phyloP scores from a whole-genome alignment of 2,797 vertebrate species.

The Hydrophis major region DNA sequence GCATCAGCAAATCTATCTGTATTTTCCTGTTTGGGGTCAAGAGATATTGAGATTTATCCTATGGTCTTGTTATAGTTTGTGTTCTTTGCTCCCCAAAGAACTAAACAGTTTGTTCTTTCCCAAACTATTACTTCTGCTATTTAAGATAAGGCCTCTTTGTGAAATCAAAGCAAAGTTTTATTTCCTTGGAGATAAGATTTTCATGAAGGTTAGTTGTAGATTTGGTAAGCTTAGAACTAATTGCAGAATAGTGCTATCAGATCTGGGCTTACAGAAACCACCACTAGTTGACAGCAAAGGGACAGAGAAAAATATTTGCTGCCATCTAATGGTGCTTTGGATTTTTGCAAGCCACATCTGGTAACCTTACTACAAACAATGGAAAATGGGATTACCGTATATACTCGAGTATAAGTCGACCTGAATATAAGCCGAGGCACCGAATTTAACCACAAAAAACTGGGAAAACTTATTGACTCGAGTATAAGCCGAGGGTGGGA shows the following conservation, averaged over 20 bases:
- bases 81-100: not conserved
- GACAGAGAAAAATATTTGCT: not conserved
- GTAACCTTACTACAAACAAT: not conserved
- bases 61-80: not conserved
- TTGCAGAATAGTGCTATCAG: not conserved
- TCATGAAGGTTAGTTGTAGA: not conserved
- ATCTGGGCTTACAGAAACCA: not conserved
- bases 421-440: no score
- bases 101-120: not conserved
- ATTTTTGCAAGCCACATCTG: not conserved
- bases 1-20: not conserved
- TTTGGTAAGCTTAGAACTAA: constrained; percentile 5
- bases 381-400: not conserved
- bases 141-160: constrained; percentile 16
- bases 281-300: not conserved
- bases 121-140: constrained; percentile 10
- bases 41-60: not conserved
- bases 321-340: not conserved
- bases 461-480: no score
- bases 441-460: no score
- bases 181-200: constrained; percentile 4
- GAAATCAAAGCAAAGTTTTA: constrained; percentile 1
- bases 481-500: no score
- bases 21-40: not conserved
- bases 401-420: no score